phyloP scores from a whole-genome alignment of 2,888 invertebrate genomes.

The Lottia gigantea region DNA sequence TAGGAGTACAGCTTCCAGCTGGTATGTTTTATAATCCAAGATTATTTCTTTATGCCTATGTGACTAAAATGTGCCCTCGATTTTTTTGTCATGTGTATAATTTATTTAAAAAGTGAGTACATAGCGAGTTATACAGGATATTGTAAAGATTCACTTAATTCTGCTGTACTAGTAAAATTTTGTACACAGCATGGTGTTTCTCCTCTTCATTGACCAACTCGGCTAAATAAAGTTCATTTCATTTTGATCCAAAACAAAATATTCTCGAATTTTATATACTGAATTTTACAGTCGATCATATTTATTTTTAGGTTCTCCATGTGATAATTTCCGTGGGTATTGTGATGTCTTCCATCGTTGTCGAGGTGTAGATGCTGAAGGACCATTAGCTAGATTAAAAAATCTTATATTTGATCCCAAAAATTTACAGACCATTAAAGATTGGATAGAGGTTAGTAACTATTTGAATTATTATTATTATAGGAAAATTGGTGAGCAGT shows the following conservation, averaged over 20 bases:
- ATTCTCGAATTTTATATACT: too few species aligned
- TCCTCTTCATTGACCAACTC: too few species aligned
- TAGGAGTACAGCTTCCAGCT: slow-evolving; percentile 45
- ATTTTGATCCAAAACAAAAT: too few species aligned
- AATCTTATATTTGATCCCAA: slow-evolving; percentile 92
- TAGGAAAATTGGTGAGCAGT: slow-evolving; percentile 73
- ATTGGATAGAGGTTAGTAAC: slow-evolving; percentile 86
- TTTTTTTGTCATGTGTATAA: too few species aligned
- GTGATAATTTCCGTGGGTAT: slow-evolving; percentile 97
- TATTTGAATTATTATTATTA: slow-evolving; percentile 6
- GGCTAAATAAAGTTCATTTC: too few species aligned
- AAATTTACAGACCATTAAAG: slow-evolving; percentile 86
- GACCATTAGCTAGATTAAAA: slow-evolving; percentile 94
- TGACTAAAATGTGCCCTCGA: too few species aligned
- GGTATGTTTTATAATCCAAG: slow-evolving; percentile 28
- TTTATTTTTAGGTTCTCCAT: slow-evolving; percentile 80
- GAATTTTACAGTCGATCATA: not conserved
- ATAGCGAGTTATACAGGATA: too few species aligned
- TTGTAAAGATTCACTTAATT: too few species aligned
- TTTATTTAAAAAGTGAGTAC: too few species aligned
- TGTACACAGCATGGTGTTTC: too few species aligned
- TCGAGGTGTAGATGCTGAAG: slow-evolving; percentile 97
- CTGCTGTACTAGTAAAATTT: too few species aligned
- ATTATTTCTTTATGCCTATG: too few species aligned
- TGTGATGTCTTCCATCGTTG: slow-evolving; percentile 99